A percentile compares a stretch with the other conserved stretches of the same genome.
Evolutionary conservation across 2,113 vertebrate species (phyloP).

Genomic region (Macrotus californicus): DNA sequence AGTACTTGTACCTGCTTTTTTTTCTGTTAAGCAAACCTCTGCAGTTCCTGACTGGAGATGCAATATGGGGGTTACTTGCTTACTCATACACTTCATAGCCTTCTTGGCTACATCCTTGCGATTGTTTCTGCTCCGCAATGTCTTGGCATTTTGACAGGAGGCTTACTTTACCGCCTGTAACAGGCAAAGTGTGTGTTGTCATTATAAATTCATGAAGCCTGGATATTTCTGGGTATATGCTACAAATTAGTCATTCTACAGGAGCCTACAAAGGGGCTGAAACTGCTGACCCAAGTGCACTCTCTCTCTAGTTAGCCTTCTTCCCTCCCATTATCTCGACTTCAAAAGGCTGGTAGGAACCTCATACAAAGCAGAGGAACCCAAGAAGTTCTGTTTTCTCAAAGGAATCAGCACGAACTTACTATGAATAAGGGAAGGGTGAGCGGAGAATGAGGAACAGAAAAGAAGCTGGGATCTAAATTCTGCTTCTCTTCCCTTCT

Average conservation of each 20-base stretch:
- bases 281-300: conserved; percentile 1
- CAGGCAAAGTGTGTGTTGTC: conserved; percentile 69
- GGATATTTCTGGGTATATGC: conserved; percentile 77
- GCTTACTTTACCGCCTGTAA: conserved; percentile 66
- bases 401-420: not conserved
- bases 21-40: not conserved
- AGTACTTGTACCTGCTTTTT: not conserved
- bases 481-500: not conserved
- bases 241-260: conserved; percentile 80
- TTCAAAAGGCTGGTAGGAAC: not conserved
- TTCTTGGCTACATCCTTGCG: conserved; percentile 36
- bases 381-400: not conserved
- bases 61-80: conserved; percentile 37
- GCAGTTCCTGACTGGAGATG: not conserved
- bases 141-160: conserved; percentile 71
- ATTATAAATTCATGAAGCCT: conserved; percentile 78
- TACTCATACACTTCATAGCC: not conserved
- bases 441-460: rapidly evolving
- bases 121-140: conserved; percentile 48
- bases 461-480: not conserved
- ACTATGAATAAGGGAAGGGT: not conserved
- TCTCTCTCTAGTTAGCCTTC: not conserved
- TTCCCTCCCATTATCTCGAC: not conserved
- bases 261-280: not conserved
- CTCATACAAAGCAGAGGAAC: not conserved